Evolutionary conservation across 2,888 invertebrate species (phyloP).

Genomic region (Limenitis camilla): DNA sequence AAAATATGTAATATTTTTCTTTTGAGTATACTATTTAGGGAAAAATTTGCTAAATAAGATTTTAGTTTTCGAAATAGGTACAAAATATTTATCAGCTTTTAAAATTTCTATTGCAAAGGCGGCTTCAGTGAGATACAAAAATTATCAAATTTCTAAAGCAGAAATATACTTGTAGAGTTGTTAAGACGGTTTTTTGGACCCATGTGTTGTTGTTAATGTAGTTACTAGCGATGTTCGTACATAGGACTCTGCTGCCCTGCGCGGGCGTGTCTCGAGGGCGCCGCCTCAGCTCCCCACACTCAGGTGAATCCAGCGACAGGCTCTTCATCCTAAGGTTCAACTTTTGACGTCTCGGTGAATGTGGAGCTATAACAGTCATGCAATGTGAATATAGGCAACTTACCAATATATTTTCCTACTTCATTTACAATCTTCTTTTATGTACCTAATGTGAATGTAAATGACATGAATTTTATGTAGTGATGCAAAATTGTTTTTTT

Average conservation of each 20-base stretch:
- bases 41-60: too few relatives aligned
- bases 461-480: slow-evolving; percentile 4
- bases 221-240: slow-evolving; percentile 61
- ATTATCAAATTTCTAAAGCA: neutral
- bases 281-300: slow-evolving; percentile 87
- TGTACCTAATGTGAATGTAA: neutral
- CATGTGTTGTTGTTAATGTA: slow-evolving; percentile 26
- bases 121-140: neutral
- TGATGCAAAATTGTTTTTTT: neutral
- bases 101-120: slow-evolving; percentile 1
- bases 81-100: too few relatives aligned
- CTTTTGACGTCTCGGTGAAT: slow-evolving; percentile 96
- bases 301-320: slow-evolving; percentile 96
- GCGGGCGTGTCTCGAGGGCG: slow-evolving; percentile 73
- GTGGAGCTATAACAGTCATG: slow-evolving; percentile 84
- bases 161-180: neutral
- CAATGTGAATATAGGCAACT: slow-evolving; percentile 45
- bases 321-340: slow-evolving; percentile 98
- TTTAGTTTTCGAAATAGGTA: too few relatives aligned
- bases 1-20: too few relatives aligned
- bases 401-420: slow-evolving; percentile 16
- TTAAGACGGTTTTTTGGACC: slow-evolving; percentile 52
- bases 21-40: too few relatives aligned
- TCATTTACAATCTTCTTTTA: neutral
- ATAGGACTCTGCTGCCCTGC: slow-evolving; percentile 77